Percentiles rank a stretch among this genome's conserved stretches.
phyloP scores from a whole-genome alignment of 2,888 invertebrate species.

The Acleris holmiana region DNA sequence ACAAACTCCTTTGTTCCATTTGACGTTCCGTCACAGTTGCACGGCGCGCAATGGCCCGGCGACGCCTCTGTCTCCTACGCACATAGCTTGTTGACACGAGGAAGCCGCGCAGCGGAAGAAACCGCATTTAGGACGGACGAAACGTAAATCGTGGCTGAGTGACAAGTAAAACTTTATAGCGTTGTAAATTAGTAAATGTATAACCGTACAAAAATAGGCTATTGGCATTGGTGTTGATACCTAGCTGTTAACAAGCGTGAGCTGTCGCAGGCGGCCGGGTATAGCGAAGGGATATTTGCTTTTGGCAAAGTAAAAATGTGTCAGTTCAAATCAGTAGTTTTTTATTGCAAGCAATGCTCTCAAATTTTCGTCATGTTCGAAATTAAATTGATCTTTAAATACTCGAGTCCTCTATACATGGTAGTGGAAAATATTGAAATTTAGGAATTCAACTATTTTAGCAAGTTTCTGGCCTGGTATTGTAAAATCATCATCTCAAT shows the following conservation, averaged over 20 bases:
- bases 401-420: background rate
- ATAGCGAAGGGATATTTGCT: slow-evolving; percentile 16
- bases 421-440: background rate
- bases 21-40: slow-evolving; percentile 66
- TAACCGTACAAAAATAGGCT: slow-evolving; percentile 72
- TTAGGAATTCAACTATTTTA: too few relatives aligned
- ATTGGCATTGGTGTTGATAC: slow-evolving; percentile 72
- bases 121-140: slow-evolving; percentile 78
- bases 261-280: slow-evolving; percentile 67
- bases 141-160: slow-evolving; percentile 78
- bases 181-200: slow-evolving; percentile 78
- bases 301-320: background rate
- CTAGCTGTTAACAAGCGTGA: slow-evolving; percentile 72
- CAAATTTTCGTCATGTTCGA: background rate
- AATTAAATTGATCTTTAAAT: background rate
- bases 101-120: slow-evolving; percentile 80
- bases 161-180: slow-evolving; percentile 82
- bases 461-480: too few relatives aligned
- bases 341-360: background rate
- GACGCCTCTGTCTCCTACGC: slow-evolving; percentile 68
- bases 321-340: background rate
- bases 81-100: slow-evolving; percentile 76
- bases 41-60: slow-evolving; percentile 64
- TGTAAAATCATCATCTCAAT: too few relatives aligned
- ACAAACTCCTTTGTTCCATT: slow-evolving; percentile 74